Evolutionary conservation across 2,797 vertebrate species (phyloP).

Genomic region (Sebastes diploproa): DNA sequence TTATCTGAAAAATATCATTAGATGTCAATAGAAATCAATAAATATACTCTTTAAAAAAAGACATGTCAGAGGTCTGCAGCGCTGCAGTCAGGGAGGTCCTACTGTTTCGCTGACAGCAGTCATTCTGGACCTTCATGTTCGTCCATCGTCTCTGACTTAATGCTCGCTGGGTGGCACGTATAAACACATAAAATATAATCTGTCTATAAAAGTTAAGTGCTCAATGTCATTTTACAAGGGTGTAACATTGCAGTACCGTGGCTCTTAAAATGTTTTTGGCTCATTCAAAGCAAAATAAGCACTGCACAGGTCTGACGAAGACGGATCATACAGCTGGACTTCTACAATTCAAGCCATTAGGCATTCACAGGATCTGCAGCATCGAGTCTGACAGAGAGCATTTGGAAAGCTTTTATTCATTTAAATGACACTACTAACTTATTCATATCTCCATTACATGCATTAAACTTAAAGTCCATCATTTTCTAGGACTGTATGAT

Average conservation of each 20-base stretch:
- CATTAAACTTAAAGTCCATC: neutral
- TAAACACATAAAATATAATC: constrained; percentile 4
- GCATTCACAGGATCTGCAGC: neutral
- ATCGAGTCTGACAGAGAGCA: neutral
- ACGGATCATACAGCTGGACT: neutral
- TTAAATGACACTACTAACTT: neutral
- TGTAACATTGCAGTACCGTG: neutral
- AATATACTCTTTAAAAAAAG: no score
- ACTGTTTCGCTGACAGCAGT: neutral
- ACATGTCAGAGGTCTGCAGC: neutral
- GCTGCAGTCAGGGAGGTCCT: neutral
- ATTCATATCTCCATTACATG: neutral
- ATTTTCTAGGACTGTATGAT: neutral
- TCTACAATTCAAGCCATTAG: neutral
- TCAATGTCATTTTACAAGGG: neutral
- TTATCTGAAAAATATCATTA: no score
- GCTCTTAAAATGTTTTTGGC: neutral
- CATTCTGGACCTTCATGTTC: neutral
- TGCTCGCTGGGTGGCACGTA: constrained; percentile 1
- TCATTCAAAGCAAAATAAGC: neutral
- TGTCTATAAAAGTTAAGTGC: neutral
- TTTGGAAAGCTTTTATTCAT: neutral
- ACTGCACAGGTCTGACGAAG: neutral
- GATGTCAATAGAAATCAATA: no score
- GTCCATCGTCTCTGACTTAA: neutral